phyloP scores from a whole-genome alignment of 2,797 vertebrate species.

The Sebastes variabilis region DNA sequence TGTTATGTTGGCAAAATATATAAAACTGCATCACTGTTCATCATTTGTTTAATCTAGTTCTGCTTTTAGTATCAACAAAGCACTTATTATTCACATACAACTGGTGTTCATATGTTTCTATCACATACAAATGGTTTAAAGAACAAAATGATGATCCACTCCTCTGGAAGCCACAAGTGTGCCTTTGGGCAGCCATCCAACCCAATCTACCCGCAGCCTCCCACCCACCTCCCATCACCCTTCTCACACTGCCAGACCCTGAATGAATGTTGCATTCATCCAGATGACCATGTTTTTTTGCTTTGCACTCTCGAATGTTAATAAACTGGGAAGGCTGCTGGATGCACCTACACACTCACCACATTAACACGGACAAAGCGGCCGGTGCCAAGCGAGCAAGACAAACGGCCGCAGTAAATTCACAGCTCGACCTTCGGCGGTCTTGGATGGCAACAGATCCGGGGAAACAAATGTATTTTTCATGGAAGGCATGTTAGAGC shows the following conservation, averaged over 20 bases:
- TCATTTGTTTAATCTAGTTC: not conserved
- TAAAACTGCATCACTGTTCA: not conserved
- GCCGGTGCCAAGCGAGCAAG: constrained; percentile 59
- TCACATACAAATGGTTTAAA: not conserved
- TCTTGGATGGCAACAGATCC: constrained; percentile 44
- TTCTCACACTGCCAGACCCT: constrained; percentile 29
- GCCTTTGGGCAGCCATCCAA: constrained; percentile 40
- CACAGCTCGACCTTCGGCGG: constrained; percentile 64
- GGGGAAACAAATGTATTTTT: constrained; percentile 69
- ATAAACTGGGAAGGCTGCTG: constrained; percentile 55
- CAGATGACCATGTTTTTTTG: constrained; percentile 43
- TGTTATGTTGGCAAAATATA: not conserved
- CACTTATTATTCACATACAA: not conserved
- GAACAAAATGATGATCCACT: constrained; percentile 7
- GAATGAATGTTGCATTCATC: constrained; percentile 59
- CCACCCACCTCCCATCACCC: not conserved
- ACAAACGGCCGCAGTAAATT: constrained; percentile 75
- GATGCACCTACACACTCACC: constrained; percentile 54
- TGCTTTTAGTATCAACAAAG: not conserved
- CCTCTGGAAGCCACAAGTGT: constrained; percentile 13
- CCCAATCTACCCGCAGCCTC: constrained; percentile 8
- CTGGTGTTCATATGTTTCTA: not conserved
- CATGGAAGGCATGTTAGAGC: constrained; percentile 58
- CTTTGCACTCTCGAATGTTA: constrained; percentile 47
- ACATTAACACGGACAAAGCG: constrained; percentile 72